Base-by-base conservation (phyloP, 2,797 vertebrate genomes). In the Eulemur coronatus region DNA sequence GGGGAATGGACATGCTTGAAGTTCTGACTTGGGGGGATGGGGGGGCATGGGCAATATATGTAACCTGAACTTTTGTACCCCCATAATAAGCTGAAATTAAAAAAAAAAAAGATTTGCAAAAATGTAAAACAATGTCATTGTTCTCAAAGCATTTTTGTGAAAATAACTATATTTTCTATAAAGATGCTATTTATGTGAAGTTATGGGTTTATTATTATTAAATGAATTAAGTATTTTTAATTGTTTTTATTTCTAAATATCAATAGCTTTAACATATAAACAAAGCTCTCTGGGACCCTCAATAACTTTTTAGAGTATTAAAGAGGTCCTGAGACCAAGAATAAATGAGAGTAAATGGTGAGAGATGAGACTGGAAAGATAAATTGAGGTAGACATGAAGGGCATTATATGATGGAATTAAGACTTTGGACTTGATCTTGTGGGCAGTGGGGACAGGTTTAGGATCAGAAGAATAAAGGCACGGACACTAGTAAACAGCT, bases 111-210 rank as follows among this genome's bases (percentile, higher is more conserved):
- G 55, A 65, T 73, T 24, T 76, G 70, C 30, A 35, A 67, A 89
- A 89, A 89, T 20, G 33, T 92, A 33, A 92, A 96, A 52, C n/a
- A 26, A 24, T 82, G 33, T 41, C 55, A 57, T 48, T 91, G 50
- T 86, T 84, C 57, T 82, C 43, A 84, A 76, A 96, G 65, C 35
- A 22, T 57, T 94, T 89, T 52, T 33, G 41, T 28, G 30, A 61
- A 80, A 59, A 57, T 46, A 55, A 57, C 55, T 57, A 70, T 96
- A 78, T 95, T 95, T 73, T 86, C 50, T 43, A 86, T 67, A 93
- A 89, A 72, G 73, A 81, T 76, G 35, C 46, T 43, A 43, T 63
- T 63, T 55, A 69, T 69, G 11, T 78, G 67, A 70, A 70, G 18
- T 65, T 84, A 86, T 82, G 22, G 41, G 15, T 76, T 81, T 89